Evolutionary conservation across 2,113 vertebrate genomes (phyloP).

Genomic region (Herpailurus yagouaroundi): DNA sequence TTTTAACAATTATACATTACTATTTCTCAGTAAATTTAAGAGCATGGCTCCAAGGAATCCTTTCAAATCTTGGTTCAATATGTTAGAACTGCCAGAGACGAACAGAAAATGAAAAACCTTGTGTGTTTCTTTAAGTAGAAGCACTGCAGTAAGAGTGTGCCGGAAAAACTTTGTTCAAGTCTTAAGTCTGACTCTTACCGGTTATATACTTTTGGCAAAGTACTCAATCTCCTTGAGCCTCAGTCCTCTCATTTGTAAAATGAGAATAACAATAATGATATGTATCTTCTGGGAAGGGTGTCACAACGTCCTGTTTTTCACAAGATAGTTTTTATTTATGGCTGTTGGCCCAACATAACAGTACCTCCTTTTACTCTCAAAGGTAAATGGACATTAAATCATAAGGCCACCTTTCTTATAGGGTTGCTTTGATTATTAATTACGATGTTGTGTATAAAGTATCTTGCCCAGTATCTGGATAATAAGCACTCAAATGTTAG

Average conservation of each 20-base stretch:
- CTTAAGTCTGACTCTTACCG: neutral
- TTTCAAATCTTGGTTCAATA: neutral
- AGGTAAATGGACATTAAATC: neutral
- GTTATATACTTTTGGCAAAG: neutral
- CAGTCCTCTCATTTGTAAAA: neutral
- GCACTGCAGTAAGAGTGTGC: neutral
- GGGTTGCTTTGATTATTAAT: neutral
- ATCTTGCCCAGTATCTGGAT: neutral
- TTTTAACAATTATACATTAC: neutral
- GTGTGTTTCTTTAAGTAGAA: neutral
- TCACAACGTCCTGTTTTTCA: neutral
- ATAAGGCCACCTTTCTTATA: neutral
- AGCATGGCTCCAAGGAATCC: neutral
- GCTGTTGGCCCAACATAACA: neutral
- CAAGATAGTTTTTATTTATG: neutral
- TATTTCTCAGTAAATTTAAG: neutral
- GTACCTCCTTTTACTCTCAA: neutral
- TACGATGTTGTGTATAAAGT: neutral
- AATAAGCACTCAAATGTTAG: neutral
- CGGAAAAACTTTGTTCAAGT: neutral
- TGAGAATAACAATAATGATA: neutral
- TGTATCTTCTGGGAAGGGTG: neutral
- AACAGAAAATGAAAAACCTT: neutral
- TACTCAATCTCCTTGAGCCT: neutral
- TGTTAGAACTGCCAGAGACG: neutral